Evolutionary conservation across 2,888 invertebrate species (phyloP).

Genomic region (Patella caerulea): DNA sequence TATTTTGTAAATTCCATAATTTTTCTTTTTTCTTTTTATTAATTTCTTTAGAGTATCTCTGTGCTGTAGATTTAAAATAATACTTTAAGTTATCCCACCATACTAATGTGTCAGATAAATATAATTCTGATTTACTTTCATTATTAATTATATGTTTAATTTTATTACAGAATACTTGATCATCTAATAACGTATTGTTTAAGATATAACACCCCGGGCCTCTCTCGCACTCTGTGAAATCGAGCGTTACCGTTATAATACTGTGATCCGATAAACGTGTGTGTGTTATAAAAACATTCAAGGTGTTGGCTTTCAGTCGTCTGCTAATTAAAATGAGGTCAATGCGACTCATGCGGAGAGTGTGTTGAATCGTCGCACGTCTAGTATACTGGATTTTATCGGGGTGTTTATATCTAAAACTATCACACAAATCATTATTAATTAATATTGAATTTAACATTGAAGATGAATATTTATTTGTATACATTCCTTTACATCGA

Average conservation of each 20-base stretch:
- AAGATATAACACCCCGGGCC: not conserved
- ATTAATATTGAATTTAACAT: not conserved
- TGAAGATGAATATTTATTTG: not conserved
- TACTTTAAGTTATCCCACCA: conserved; percentile 34
- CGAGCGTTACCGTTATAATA: not conserved
- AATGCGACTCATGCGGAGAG: too few relatives aligned
- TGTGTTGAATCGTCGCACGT: too few relatives aligned
- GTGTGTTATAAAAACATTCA: not conserved
- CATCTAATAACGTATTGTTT: not conserved
- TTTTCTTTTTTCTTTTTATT: conserved; percentile 12
- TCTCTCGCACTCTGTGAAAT: not conserved
- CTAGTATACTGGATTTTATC: not conserved
- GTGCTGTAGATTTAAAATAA: conserved; percentile 17
- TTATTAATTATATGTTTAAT: not conserved
- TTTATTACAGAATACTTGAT: not conserved
- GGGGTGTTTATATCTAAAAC: not conserved
- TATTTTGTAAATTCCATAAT: conserved; percentile 21
- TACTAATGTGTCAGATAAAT: conserved; percentile 14
- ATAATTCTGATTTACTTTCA: not conserved
- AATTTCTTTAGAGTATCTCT: conserved; percentile 12
- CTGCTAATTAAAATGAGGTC: not conserved
- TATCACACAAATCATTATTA: not conserved
- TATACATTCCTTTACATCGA: not conserved
- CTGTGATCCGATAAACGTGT: not conserved
- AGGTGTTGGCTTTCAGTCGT: not conserved